Base-by-base conservation (phyloP, 2,113 vertebrate genomes). In the Oncorhynchus tshawytscha region DNA sequence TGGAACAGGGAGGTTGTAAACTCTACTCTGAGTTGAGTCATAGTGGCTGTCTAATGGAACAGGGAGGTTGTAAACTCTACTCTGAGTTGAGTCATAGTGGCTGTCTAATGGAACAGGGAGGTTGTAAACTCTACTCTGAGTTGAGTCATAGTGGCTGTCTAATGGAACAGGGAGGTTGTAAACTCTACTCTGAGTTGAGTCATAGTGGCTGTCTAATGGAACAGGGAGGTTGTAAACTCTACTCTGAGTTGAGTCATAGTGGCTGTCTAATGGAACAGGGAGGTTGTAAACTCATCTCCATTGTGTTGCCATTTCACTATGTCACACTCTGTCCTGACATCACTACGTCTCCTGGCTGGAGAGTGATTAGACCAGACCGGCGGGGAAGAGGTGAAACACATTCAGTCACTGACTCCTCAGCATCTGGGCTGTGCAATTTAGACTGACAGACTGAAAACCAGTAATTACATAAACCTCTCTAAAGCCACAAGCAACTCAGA, bases 21-120 rank as follows among this genome's bases (percentile, higher is more conserved):
- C 4, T 31, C 29, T 31, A 31, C 29, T 31, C 29, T 31, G 29
- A 31, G 29, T 5, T 31, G 29, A 31, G 29, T 31, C 29, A 31
- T 31, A 31, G 4, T 31, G 29, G 4, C 29, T 31, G 29, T 31
- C 29, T 31, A 31, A 31, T 5, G 29, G 29, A 31, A 31, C 29
- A 31, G 29, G 29, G 29, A 31, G 29, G 29, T 31, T 31, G 29
- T 31, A 31, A 31, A 31, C 31, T 34, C 31, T 34, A 34, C 5
- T 34, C 31, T 34, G 31, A 34, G 31, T 34, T 5, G 31, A 34
- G 31, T 45, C 39, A 45, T 45, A 2, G 54, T 20, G 8, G 67
- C 8, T 25, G 64, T 64, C 64, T 71, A 67, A 76, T 76, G 72
- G 48, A 71, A 39, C 34, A 68, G 31, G 4, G 24, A 57, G 64